Percentiles rank a stretch among this genome's conserved stretches.
Conservation (phyloP, 2,797 vertebrate genomes). For the Bryconaethiops microstoma region DNA sequence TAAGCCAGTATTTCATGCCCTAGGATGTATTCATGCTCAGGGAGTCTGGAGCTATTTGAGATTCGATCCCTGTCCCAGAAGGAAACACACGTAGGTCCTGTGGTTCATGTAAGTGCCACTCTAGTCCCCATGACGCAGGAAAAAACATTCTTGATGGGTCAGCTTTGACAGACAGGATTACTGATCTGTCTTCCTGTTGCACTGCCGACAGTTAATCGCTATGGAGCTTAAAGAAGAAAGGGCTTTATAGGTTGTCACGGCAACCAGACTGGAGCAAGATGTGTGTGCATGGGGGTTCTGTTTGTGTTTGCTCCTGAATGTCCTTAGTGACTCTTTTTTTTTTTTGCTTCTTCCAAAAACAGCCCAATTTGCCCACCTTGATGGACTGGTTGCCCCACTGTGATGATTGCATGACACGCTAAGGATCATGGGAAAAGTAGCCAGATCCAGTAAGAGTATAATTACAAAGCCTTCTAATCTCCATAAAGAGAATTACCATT, state of each 20-base stretch:
- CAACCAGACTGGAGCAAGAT: background rate
- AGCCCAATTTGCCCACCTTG: background rate
- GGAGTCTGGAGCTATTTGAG: background rate
- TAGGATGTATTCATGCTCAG: background rate
- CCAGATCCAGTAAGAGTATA: conserved; percentile 7
- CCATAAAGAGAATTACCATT: conserved; percentile 40
- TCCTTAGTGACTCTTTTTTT: background rate
- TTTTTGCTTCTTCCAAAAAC: background rate
- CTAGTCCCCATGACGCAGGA: conserved; percentile 32
- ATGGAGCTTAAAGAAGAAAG: conserved; percentile 31
- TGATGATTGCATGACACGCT: background rate
- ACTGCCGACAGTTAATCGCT: conserved; percentile 34
- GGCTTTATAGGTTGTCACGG: conserved; percentile 18
- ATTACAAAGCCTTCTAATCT: conserved; percentile 41
- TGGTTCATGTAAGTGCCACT: background rate
- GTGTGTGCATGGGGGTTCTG: background rate
- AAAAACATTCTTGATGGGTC: conserved; percentile 27
- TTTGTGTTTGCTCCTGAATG: background rate
- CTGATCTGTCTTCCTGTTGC: conserved; percentile 28
- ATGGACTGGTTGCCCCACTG: background rate
- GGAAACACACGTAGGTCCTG: background rate
- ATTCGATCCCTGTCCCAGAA: background rate
- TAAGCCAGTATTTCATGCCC: background rate
- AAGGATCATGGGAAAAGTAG: conserved; percentile 29
- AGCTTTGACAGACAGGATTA: conserved; percentile 47